A percentile compares a stretch with the other conserved stretches of the same genome.
Evolutionary conservation across 2,113 vertebrate genomes (phyloP).

Genomic region (Neofelis nebulosa): DNA sequence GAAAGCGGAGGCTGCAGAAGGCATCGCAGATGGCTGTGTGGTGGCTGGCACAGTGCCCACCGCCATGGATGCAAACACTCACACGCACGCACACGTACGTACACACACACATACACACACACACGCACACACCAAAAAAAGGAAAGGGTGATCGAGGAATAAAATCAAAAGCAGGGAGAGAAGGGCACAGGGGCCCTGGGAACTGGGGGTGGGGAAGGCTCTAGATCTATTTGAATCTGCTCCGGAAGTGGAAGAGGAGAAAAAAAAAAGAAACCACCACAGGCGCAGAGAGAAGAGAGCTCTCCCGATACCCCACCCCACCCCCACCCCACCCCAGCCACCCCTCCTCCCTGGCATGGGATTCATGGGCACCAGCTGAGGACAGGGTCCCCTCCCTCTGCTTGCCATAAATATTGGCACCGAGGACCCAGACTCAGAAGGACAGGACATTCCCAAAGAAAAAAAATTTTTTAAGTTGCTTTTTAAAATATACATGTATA

Average conservation of each 20-base stretch:
- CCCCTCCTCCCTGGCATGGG: constrained; percentile 76
- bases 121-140: constrained; percentile 22
- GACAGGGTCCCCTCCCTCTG: constrained; percentile 72
- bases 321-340: constrained; percentile 62
- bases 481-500: constrained; percentile 34
- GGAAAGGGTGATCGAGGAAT: constrained; percentile 69
- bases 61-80: constrained; percentile 68
- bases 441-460: constrained; percentile 66
- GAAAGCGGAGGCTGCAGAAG: constrained; percentile 73
- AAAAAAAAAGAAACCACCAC: constrained; percentile 65
- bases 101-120: constrained; percentile 19
- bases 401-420: constrained; percentile 73
- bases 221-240: constrained; percentile 77
- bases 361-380: constrained; percentile 78
- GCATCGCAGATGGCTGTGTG: constrained; percentile 81
- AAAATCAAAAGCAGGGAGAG: constrained; percentile 68
- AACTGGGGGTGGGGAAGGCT: constrained; percentile 73
- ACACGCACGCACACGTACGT: neutral
- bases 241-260: constrained; percentile 78
- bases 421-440: constrained; percentile 55
- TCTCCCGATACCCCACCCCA: constrained; percentile 67
- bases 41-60: constrained; percentile 82
- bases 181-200: constrained; percentile 69
- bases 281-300: constrained; percentile 72
- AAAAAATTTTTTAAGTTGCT: constrained; percentile 68